Base-by-base conservation (phyloP, 2,113 vertebrate genomes). In the Kryptolebias marmoratus region DNA sequence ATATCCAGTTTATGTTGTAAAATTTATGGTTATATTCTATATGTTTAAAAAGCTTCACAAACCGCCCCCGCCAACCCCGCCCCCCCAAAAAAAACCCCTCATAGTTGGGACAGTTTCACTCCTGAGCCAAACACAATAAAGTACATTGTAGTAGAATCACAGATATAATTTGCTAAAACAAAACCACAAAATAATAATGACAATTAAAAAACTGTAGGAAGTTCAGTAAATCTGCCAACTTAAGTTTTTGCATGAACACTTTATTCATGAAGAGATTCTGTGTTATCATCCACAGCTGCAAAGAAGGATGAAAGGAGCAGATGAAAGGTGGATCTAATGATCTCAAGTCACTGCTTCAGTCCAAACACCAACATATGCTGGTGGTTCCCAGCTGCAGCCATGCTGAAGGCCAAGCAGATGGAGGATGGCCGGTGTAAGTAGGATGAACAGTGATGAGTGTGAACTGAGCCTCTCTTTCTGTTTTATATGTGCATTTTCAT, bases 361-460 rank as follows among this genome's bases (percentile, higher is more conserved):
- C 78, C 80, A 81, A 85, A 87, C 77, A 75, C 83, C 89, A 90
- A 84, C 94, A 94, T 93, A 93, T 94, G 93, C 85, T 90, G 36
- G 54, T 16, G 44, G 50, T 66, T 75, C 57, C 62, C 77, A 68
- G 65, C 69, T 71, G 31, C 64, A 74, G 69, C 68, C 15, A 80
- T 79, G 68, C 74, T 48, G 82, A 93, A 89, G 90, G 85, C 89
- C 84, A 78, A 92, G 80, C 94, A 96, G 94, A 95, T 95, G 94
- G 94, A 91, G 86, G 77, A 76, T 22, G 67, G 81, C 73, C 85
- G 84, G 89, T 86, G 88, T 82, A 88, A 74, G 90, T 87, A 86
- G 88, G 67, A 50, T 87, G 54, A 73, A 82, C 57, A 59, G 69
- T 62, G 52, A 4, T 2, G 55, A 32, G 63, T 18, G 18, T 54